Evolutionary conservation across 1,140 invertebrate species (phyloP).

Genomic region (Zaprionus kolodkinae): DNA sequence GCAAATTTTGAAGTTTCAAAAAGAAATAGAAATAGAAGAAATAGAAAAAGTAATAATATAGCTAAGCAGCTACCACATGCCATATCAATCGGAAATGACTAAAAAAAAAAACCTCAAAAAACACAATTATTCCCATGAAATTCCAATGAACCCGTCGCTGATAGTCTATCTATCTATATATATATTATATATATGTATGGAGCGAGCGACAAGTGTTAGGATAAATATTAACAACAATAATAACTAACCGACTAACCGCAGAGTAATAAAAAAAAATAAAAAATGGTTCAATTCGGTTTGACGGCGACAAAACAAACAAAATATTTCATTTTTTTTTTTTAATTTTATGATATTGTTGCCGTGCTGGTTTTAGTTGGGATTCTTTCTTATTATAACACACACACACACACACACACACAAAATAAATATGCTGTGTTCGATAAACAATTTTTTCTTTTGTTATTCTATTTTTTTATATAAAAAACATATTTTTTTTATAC

Average conservation of each 20-base stretch:
- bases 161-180: constrained; percentile 9
- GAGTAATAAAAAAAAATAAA: constrained; percentile 24
- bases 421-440: constrained; percentile 38
- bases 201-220: constrained; percentile 35
- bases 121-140: constrained; percentile 1
- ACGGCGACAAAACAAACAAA: constrained; percentile 45
- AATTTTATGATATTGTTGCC: not conserved
- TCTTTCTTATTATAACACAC: constrained; percentile 17
- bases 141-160: not conserved
- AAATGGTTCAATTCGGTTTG: constrained; percentile 35
- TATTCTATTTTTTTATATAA: constrained; percentile 17
- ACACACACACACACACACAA: constrained; percentile 24
- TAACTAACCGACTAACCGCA: constrained; percentile 35
- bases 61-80: not conserved
- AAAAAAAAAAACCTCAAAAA: not conserved
- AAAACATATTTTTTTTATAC: constrained; percentile 12
- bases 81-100: constrained; percentile 1
- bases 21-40: too few species aligned
- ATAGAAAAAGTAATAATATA: too few species aligned
- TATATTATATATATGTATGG: not conserved
- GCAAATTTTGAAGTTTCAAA: too few species aligned
- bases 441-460: constrained; percentile 43
- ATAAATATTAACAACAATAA: constrained; percentile 47
- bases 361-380: constrained; percentile 16
- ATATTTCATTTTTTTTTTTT: constrained; percentile 8